Percentiles rank a stretch among this genome's conserved stretches.
phyloP scores from a whole-genome alignment of 2,797 vertebrate species.

The Xenopus petersii region DNA sequence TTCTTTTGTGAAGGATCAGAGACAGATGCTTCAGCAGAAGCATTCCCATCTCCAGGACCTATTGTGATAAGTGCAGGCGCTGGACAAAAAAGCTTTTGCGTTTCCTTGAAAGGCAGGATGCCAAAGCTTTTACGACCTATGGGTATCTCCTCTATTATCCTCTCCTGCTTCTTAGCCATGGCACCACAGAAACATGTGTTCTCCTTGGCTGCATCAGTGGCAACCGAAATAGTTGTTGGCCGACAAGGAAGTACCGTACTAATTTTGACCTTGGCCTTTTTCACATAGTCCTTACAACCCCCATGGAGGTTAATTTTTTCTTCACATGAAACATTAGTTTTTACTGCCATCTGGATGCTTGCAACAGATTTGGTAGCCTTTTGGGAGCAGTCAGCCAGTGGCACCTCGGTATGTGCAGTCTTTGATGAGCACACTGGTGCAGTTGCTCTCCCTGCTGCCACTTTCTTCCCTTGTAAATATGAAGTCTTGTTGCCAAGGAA shows the following conservation, averaged over 20 bases:
- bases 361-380: constrained; percentile 86
- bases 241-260: constrained; percentile 69
- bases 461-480: constrained; percentile 71
- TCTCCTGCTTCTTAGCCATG: constrained; percentile 68
- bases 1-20: constrained; percentile 83
- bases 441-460: constrained; percentile 63
- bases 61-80: constrained; percentile 60
- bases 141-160: constrained; percentile 57
- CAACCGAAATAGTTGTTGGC: constrained; percentile 64
- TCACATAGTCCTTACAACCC: constrained; percentile 86
- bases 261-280: constrained; percentile 93
- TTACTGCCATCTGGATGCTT: constrained; percentile 86
- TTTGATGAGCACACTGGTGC: constrained; percentile 71
- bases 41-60: constrained; percentile 62
- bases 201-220: constrained; percentile 68
- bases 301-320: constrained; percentile 75
- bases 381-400: constrained; percentile 79
- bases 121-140: constrained; percentile 55
- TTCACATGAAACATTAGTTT: constrained; percentile 72
- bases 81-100: constrained; percentile 71
- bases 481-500: constrained; percentile 73
- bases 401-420: constrained; percentile 65
- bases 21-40: constrained; percentile 66
- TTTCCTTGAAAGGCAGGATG: constrained; percentile 73
- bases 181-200: constrained; percentile 71